Conservation (phyloP, 2,113 vertebrate genomes). For the human region GRCh38 chr1:72739001-72739500, state of each 20-base stretch:
- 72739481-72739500: neutral
- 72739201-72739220: neutral
- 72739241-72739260: neutral
- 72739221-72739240: neutral
- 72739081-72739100: neutral
- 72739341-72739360: neutral
- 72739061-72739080: neutral
- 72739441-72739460: neutral
- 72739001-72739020: neutral
- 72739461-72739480: neutral
- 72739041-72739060: neutral
- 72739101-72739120: neutral
- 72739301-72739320: neutral
- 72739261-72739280: neutral
- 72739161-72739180: neutral
- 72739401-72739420: neutral
- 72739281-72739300: neutral
- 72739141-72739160: neutral
- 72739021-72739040: neutral
- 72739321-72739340: neutral
- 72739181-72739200: accelerated
- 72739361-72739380: neutral
- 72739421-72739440: neutral
- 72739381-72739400: neutral
- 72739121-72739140: neutral